phyloP scores from a whole-genome alignment of 2,113 vertebrate genomes.

The Phycodurus eques region DNA sequence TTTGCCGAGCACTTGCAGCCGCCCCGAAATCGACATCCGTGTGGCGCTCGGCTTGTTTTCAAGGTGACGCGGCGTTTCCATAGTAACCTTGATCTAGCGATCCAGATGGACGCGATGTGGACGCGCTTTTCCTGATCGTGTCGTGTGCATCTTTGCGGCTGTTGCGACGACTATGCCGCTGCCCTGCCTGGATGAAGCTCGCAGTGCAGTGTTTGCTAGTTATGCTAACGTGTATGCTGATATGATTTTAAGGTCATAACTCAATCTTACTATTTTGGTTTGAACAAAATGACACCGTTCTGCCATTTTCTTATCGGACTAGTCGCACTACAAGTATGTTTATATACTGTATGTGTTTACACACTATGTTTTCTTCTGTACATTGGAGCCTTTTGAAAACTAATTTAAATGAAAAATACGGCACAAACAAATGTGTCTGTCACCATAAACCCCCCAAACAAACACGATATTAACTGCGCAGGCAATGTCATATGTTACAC shows the following conservation, averaged over 20 bases:
- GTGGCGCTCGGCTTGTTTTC: slow-evolving; percentile 11
- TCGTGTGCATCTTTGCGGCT: neutral
- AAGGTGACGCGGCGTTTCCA: slow-evolving; percentile 64
- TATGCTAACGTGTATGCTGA: neutral
- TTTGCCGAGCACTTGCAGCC: neutral
- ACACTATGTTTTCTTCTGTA: too few species aligned
- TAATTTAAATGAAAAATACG: too few species aligned
- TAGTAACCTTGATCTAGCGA: slow-evolving; percentile 64
- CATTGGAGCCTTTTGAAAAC: too few species aligned
- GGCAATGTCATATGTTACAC: too few species aligned
- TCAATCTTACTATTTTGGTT: neutral
- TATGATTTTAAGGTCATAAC: neutral
- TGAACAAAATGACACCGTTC: neutral
- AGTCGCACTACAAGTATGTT: too few species aligned
- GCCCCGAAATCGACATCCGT: neutral
- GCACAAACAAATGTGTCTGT: too few species aligned
- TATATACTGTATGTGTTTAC: too few species aligned
- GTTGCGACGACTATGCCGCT: neutral
- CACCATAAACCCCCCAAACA: too few species aligned
- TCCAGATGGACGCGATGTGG: slow-evolving; percentile 23
- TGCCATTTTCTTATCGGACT: too few species aligned
- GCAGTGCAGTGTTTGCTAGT: too few species aligned
- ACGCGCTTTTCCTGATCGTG: slow-evolving; percentile 9
- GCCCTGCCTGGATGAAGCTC: too few species aligned
- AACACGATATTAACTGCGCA: too few species aligned